Percentiles rank a stretch among this genome's conserved stretches.
phyloP scores from a whole-genome alignment of 2,888 invertebrate species.

The Napeogenes sylphis region DNA sequence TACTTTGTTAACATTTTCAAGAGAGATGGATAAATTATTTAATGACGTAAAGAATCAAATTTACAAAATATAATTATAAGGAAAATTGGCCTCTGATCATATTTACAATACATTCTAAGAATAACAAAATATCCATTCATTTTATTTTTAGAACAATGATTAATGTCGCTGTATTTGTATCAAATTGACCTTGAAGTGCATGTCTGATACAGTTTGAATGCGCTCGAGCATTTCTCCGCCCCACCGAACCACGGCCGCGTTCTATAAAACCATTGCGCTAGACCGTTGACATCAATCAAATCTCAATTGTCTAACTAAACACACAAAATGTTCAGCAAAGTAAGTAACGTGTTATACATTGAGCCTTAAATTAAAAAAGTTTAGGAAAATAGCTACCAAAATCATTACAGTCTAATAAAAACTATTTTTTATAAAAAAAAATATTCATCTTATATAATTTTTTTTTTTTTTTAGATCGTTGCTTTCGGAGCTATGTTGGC shows the following conservation, averaged over 20 bases:
- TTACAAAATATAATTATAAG: not conserved
- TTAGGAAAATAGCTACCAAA: not conserved
- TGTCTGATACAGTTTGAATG: constrained; percentile 59
- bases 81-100: not conserved
- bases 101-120: not conserved
- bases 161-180: constrained; percentile 37
- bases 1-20: too few relatives aligned
- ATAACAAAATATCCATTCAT: not conserved
- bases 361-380: not conserved
- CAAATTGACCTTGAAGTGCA: constrained; percentile 44
- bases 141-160: constrained; percentile 31
- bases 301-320: constrained; percentile 48
- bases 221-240: constrained; percentile 38
- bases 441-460: constrained; percentile 10
- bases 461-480: constrained; percentile 37
- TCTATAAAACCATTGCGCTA: constrained; percentile 61
- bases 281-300: constrained; percentile 56
- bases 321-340: constrained; percentile 63
- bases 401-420: not conserved
- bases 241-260: constrained; percentile 39
- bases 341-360: constrained; percentile 37
- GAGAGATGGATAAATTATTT: too few relatives aligned
- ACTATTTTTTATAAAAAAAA: too few relatives aligned
- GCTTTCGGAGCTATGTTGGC: constrained; percentile 44
- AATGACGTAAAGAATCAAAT: too few relatives aligned